phyloP scores from a whole-genome alignment of 2,888 invertebrate genomes.

The Gastracanthus pulcherrimus region DNA sequence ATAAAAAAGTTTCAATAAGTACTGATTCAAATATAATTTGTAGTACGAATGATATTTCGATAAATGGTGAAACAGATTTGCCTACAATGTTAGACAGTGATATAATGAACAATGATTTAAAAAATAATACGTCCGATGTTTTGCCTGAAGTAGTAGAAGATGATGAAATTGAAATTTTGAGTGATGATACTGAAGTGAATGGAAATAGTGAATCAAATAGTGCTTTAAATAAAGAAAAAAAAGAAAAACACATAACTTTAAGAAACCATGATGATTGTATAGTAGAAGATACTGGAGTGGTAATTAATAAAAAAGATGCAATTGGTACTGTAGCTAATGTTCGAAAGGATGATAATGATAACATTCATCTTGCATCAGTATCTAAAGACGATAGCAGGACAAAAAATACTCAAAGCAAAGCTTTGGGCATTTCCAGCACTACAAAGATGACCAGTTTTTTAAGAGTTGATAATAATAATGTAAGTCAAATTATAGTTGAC shows the following conservation, averaged over 20 bases:
- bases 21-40: background rate
- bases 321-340: background rate
- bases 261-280: background rate
- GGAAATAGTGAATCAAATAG: background rate
- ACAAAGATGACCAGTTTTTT: too few species aligned
- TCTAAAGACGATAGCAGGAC: background rate
- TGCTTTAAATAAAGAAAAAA: background rate
- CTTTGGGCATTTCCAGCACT: background rate
- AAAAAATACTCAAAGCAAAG: background rate
- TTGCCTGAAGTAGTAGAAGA: background rate
- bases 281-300: background rate
- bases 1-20: too few species aligned
- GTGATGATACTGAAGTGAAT: slow-evolving; percentile 2
- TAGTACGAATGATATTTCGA: background rate
- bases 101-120: background rate
- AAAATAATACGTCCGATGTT: background rate
- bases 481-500: too few species aligned
- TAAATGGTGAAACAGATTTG: background rate
- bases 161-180: slow-evolving; percentile 33
- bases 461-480: too few species aligned
- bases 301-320: background rate
- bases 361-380: background rate
- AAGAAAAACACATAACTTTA: background rate
- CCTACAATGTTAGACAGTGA: background rate
- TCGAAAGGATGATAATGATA: background rate